Evolutionary conservation across 2,888 invertebrate genomes (phyloP).

Genomic region (Margaritifera margaritifera): DNA sequence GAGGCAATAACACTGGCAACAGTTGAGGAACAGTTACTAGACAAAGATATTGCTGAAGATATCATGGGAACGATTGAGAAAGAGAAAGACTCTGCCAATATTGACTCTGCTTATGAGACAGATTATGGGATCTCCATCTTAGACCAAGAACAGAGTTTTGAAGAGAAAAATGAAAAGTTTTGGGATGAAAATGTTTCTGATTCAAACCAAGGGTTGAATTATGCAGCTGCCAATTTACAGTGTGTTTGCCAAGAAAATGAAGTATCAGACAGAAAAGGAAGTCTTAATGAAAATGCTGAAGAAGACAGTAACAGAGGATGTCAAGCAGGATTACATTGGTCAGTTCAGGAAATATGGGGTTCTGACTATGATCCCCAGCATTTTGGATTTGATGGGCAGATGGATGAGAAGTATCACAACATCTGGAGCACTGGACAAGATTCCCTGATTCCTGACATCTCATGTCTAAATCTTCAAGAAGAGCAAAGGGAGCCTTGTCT

Average conservation of each 20-base stretch:
- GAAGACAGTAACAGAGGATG: too few species aligned
- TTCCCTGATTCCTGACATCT: too few species aligned
- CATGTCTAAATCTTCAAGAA: too few species aligned
- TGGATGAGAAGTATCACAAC: slow-evolving; percentile 15
- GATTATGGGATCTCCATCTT: slow-evolving; percentile 29
- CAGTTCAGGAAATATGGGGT: slow-evolving; percentile 1
- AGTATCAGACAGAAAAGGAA: too few species aligned
- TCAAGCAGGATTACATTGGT: too few species aligned
- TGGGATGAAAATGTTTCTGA: too few species aligned
- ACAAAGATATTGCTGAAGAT: slow-evolving; percentile 21
- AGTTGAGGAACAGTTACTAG: slow-evolving; percentile 36
- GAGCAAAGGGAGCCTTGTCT: too few species aligned
- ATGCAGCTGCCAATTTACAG: too few species aligned
- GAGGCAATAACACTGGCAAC: slow-evolving; percentile 32
- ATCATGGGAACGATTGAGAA: slow-evolving; percentile 15
- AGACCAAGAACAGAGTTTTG: not conserved
- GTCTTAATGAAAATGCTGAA: too few species aligned
- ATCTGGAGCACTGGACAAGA: slow-evolving; percentile 35
- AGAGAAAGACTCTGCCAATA: slow-evolving; percentile 34
- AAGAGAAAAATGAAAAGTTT: too few species aligned
- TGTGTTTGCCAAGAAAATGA: too few species aligned
- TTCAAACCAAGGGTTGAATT: too few species aligned
- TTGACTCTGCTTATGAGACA: slow-evolving; percentile 41
- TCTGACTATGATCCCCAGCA: slow-evolving; percentile 4
- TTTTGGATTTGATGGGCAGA: not conserved